Evolutionary conservation across 2,888 invertebrate genomes (phyloP).

Genomic region (Epirrhoe alternata): DNA sequence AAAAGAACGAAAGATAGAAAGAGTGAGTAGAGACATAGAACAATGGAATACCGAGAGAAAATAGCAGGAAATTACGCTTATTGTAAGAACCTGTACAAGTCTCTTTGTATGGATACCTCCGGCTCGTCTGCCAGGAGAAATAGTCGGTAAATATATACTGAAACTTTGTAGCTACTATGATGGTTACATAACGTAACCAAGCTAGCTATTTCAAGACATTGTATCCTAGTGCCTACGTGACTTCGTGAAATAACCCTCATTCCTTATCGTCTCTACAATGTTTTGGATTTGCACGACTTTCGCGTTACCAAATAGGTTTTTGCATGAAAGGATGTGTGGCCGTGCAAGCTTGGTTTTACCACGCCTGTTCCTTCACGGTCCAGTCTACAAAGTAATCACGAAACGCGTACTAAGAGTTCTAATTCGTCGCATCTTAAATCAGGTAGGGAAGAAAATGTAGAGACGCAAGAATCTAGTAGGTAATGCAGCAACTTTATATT

Average conservation of each 20-base stretch:
- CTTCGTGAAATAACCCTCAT: slow-evolving; percentile 9
- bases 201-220: slow-evolving; percentile 11
- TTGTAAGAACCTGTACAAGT: too few species aligned
- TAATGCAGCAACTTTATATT: too few species aligned
- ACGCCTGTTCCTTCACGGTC: not conserved
- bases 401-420: not conserved
- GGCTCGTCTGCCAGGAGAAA: too few species aligned
- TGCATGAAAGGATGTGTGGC: not conserved
- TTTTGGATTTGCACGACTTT: slow-evolving; percentile 11
- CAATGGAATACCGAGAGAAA: too few species aligned
- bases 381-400: not conserved
- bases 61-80: too few species aligned
- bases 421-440: not conserved
- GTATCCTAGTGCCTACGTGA: slow-evolving; percentile 18
- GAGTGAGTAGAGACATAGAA: too few species aligned
- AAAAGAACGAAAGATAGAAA: too few species aligned
- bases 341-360: not conserved
- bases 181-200: not conserved
- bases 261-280: slow-evolving; percentile 9
- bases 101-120: too few species aligned
- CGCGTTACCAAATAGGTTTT: slow-evolving; percentile 1
- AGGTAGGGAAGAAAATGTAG: not conserved
- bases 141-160: slow-evolving; percentile 5
- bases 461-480: too few species aligned
- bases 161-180: not conserved